A percentile compares a stretch with the other conserved stretches of the same genome.
These are phyloP conservation scores for Anhinga anhinga DNA, from an alignment of 2,113 vertebrate genomes.

Conservation along the genomic window DNA sequence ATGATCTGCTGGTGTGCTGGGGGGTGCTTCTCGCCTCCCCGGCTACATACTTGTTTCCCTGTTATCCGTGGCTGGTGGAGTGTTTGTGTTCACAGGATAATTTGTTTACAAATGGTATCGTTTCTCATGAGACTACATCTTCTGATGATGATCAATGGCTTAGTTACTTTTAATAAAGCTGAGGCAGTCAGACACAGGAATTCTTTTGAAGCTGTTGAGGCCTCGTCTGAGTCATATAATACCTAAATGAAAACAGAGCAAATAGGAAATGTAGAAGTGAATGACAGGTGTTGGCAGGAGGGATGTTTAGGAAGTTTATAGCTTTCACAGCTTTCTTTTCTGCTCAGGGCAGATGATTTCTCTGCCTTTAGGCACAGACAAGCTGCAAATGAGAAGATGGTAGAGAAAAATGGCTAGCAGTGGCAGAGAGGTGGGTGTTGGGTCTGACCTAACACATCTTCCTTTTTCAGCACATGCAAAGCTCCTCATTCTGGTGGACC, in stretches of 20 bases:
- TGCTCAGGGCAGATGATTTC: background rate
- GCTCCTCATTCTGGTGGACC: background rate
- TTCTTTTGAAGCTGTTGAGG: constrained; percentile 56
- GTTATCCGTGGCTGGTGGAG: background rate
- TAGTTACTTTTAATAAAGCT: constrained; percentile 61
- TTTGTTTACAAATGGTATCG: constrained; percentile 39
- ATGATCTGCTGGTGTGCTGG: background rate
- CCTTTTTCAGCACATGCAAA: background rate
- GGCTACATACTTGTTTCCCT: rapidly evolving
- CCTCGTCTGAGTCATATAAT: constrained; percentile 38
- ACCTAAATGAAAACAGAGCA: constrained; percentile 53
- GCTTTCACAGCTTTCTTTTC: constrained; percentile 11
- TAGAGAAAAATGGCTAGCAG: background rate
- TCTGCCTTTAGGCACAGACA: background rate
- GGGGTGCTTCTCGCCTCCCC: background rate
- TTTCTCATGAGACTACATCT: constrained; percentile 26
- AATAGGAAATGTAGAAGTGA: constrained; percentile 11
- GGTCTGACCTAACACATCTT: background rate
- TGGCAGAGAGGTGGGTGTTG: background rate
- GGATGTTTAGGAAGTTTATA: constrained; percentile 16
- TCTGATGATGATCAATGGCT: constrained; percentile 56
- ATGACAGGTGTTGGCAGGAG: constrained; percentile 54
- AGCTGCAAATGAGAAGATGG: background rate
- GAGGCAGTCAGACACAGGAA: constrained; percentile 28
- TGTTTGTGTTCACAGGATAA: constrained; percentile 25